phyloP scores from a whole-genome alignment of 2,888 invertebrate genomes.

The Orthonychiurus folsomi region DNA sequence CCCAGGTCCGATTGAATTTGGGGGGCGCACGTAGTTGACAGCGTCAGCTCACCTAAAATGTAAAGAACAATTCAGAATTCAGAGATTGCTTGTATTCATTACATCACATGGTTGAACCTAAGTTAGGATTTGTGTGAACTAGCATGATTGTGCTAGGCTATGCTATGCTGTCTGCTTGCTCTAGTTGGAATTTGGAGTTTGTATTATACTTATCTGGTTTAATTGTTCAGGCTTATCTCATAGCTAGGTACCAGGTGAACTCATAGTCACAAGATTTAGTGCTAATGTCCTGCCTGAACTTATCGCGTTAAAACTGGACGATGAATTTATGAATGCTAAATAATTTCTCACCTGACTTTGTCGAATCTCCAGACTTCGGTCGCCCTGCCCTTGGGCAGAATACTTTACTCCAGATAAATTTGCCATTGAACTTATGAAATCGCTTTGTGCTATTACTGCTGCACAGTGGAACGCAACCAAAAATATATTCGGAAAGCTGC shows the following conservation, averaged over 20 bases:
- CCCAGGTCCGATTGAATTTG: not conserved
- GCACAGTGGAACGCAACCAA: conserved; percentile 20
- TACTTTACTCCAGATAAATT: conserved; percentile 18
- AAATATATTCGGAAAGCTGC: conserved; percentile 22
- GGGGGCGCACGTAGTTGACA: not conserved
- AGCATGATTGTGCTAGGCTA: too few relatives aligned
- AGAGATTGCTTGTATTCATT: not conserved
- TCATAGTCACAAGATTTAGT: not conserved
- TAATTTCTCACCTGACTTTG: not conserved
- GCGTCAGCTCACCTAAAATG: not conserved
- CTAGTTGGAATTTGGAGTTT: too few relatives aligned
- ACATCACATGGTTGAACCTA: not conserved
- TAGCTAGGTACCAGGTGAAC: not conserved
- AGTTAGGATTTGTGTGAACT: not conserved
- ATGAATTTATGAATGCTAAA: not conserved
- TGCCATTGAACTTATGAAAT: conserved; percentile 22
- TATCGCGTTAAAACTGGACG: not conserved
- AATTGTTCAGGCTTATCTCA: not conserved
- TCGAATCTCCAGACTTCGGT: not conserved
- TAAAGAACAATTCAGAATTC: too few relatives aligned
- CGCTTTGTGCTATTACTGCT: conserved; percentile 16
- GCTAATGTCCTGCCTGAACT: not conserved
- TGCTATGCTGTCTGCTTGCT: too few relatives aligned
- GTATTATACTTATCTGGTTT: too few relatives aligned
- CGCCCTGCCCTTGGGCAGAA: not conserved